These are phyloP conservation scores for Drosophila nr. perissopoda DNA, from an alignment of 2,888 invertebrate genomes.

Conservation along the genomic window DNA sequence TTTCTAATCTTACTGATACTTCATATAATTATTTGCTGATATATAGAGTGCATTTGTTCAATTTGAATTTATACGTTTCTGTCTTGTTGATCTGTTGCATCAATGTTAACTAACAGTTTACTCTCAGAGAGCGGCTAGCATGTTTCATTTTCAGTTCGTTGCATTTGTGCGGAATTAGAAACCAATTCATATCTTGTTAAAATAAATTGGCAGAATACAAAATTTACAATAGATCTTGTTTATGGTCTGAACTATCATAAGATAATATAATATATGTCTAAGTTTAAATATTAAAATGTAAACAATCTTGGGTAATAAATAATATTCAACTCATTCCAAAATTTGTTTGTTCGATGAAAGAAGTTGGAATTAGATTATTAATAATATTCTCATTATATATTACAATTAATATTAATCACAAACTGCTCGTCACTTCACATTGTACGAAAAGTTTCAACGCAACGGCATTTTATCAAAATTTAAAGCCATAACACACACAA, in stretches of 20 bases:
- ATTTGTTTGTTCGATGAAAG: neutral
- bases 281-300: neutral
- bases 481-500: conserved; percentile 68
- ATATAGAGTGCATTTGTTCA: neutral
- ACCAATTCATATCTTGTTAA: conserved; percentile 58
- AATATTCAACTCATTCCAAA: neutral
- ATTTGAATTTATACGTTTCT: neutral
- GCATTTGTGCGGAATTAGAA: conserved; percentile 25
- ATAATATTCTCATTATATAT: neutral
- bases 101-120: conserved; percentile 25
- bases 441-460: conserved; percentile 41
- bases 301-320: neutral
- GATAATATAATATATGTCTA: neutral
- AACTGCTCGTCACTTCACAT: conserved; percentile 9
- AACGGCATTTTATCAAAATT: conserved; percentile 65
- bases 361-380: neutral
- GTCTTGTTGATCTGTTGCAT: neutral
- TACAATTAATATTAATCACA: neutral
- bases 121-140: conserved; percentile 34
- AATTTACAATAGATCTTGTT: conserved; percentile 4
- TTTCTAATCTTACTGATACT: neutral
- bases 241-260: neutral
- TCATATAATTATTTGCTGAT: neutral
- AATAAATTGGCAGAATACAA: conserved; percentile 48
- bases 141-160: conserved; percentile 53